Evolutionary conservation across 2,797 vertebrate genomes (phyloP).

Genomic region (Clarias pachynema): DNA sequence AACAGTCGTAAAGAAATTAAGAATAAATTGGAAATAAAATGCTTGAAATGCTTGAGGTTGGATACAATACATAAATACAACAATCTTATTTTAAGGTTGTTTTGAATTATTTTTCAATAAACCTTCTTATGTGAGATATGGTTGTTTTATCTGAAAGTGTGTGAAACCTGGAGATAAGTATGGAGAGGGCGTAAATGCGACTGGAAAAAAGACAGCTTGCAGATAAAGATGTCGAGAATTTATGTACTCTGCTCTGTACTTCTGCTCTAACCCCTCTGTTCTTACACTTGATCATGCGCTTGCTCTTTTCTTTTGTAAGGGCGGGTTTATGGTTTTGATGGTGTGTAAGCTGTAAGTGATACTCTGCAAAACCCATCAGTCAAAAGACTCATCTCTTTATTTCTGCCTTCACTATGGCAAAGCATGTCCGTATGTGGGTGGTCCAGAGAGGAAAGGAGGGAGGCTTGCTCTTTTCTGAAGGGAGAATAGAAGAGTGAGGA

Average conservation of each 20-base stretch:
- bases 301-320: slow-evolving; percentile 61
- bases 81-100: not conserved
- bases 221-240: slow-evolving; percentile 45
- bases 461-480: slow-evolving; percentile 63
- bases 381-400: slow-evolving; percentile 70
- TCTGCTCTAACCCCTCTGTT: slow-evolving; percentile 5
- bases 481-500: slow-evolving; percentile 54
- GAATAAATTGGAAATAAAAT: not conserved
- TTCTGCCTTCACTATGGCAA: slow-evolving; percentile 71
- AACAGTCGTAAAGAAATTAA: not conserved
- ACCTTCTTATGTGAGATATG: not conserved
- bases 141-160: not conserved
- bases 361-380: slow-evolving; percentile 76
- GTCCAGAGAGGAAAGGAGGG: slow-evolving; percentile 64
- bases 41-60: not conserved
- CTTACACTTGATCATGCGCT: slow-evolving; percentile 36
- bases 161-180: not conserved
- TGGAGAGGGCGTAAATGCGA: not conserved
- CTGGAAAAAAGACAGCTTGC: slow-evolving; percentile 37
- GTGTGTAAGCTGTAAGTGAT: slow-evolving; percentile 72
- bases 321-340: slow-evolving; percentile 70
- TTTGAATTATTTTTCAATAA: not conserved
- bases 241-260: slow-evolving; percentile 1
- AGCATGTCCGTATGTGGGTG: slow-evolving; percentile 82
- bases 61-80: not conserved